phyloP scores from a whole-genome alignment of 2,888 invertebrate genomes.

The Lepidonotus clava region DNA sequence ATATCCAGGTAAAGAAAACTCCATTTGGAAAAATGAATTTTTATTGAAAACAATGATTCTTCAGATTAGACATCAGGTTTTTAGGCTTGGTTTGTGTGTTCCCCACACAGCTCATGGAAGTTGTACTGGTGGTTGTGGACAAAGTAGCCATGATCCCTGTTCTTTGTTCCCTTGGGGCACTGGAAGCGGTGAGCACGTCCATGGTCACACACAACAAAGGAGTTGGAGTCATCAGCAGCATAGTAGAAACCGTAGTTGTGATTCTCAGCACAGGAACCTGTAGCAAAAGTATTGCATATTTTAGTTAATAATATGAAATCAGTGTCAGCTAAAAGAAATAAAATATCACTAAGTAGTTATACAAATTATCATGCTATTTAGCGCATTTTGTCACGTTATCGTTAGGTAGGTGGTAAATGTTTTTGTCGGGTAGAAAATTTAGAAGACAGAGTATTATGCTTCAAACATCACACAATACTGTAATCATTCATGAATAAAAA shows the following conservation, averaged over 20 bases:
- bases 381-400: background rate
- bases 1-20: too few relatives aligned
- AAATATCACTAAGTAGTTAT: background rate
- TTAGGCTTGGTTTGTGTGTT: constrained; percentile 12
- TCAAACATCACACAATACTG: too few relatives aligned
- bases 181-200: background rate
- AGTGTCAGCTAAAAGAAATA: background rate
- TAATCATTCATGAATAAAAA: too few relatives aligned
- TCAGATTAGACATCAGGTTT: too few relatives aligned
- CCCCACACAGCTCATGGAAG: constrained; percentile 7
- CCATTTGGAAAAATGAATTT: too few relatives aligned
- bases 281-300: background rate
- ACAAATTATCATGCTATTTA: background rate
- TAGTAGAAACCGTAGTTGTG: constrained; percentile 19
- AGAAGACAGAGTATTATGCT: too few relatives aligned
- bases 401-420: background rate
- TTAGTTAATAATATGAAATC: background rate
- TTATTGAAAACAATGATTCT: too few relatives aligned
- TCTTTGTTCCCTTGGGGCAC: constrained; percentile 18
- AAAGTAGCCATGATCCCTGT: background rate
- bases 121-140: background rate
- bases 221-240: background rate
- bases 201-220: constrained; percentile 1
- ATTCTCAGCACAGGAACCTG: background rate
- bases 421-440: too few relatives aligned